Conservation (phyloP, 2,113 vertebrate genomes). For the Lepus europaeus region DNA sequence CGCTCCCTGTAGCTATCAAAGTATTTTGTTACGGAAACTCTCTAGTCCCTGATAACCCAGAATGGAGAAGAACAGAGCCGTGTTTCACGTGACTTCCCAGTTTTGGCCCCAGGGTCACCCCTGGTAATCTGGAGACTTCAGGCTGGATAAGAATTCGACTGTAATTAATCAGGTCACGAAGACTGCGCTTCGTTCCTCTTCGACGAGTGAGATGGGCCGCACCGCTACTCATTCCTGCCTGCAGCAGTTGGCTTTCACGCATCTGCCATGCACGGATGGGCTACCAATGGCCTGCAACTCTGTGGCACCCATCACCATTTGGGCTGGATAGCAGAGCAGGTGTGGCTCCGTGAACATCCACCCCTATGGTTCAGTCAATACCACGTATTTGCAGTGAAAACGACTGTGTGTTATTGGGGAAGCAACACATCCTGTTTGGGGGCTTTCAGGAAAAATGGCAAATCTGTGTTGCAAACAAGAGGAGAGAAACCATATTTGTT, state of each 20-base stretch:
- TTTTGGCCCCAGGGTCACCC: background rate
- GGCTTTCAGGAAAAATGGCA: background rate
- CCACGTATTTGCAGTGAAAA: background rate
- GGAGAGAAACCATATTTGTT: background rate
- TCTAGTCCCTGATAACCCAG: background rate
- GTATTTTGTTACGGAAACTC: conserved; percentile 59
- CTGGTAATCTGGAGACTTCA: background rate
- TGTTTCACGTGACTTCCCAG: background rate
- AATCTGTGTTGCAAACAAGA: background rate
- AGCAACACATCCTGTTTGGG: background rate
- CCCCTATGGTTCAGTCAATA: background rate
- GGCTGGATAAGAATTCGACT: background rate
- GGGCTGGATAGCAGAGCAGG: background rate
- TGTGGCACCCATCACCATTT: background rate
- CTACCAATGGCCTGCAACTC: background rate
- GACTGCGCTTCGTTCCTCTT: background rate
- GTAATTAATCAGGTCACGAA: background rate
- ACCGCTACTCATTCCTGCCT: background rate
- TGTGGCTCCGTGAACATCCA: background rate
- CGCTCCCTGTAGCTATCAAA: background rate
- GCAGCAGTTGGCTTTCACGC: background rate
- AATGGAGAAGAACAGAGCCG: conserved; percentile 4
- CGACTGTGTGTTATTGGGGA: background rate
- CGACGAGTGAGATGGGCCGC: background rate
- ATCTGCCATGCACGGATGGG: background rate